Conservation (phyloP, 2,797 vertebrate species). For the Syndactyla subalaris region DNA sequence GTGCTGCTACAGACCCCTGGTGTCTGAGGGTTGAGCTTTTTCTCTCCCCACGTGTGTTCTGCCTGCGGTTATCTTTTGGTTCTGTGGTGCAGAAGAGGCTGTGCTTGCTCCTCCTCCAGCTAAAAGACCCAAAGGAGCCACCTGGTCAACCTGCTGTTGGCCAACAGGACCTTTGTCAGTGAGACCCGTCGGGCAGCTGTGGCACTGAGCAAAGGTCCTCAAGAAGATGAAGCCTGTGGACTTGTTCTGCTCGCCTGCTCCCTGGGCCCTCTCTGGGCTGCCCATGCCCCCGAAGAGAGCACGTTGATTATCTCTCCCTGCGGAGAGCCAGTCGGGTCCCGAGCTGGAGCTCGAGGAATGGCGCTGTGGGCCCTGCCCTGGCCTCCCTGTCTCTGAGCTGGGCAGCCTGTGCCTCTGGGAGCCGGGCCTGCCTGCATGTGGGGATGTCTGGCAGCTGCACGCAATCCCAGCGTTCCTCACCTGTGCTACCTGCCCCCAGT, state of each 20-base stretch:
- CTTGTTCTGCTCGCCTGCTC: slow-evolving; percentile 13
- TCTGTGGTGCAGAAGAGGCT: slow-evolving; percentile 39
- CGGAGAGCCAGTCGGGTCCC: not conserved
- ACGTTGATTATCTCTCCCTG: not conserved
- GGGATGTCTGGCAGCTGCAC: slow-evolving; percentile 53
- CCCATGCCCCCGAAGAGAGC: not conserved
- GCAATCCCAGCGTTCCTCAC: slow-evolving; percentile 20
- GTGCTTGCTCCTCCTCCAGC: slow-evolving; percentile 41
- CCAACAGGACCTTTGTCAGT: slow-evolving; percentile 37
- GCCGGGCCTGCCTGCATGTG: not conserved
- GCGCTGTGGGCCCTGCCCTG: not conserved
- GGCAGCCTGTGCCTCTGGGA: slow-evolving; percentile 5
- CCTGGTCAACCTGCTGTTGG: slow-evolving; percentile 38
- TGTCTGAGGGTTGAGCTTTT: not conserved
- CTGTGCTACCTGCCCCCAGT: slow-evolving; percentile 33
- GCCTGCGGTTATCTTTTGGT: slow-evolving; percentile 21
- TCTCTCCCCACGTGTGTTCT: not conserved
- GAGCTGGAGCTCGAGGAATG: slow-evolving; percentile 7
- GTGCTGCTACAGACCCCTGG: not conserved
- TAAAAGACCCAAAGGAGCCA: slow-evolving; percentile 42
- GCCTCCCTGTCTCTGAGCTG: not conserved
- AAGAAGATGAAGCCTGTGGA: slow-evolving; percentile 31
- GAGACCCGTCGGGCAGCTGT: slow-evolving; percentile 30
- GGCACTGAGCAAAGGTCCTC: slow-evolving; percentile 12
- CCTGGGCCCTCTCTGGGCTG: not conserved